Evolutionary conservation across 2,797 vertebrate species (phyloP).

Genomic region (Adelosebastes latens): DNA sequence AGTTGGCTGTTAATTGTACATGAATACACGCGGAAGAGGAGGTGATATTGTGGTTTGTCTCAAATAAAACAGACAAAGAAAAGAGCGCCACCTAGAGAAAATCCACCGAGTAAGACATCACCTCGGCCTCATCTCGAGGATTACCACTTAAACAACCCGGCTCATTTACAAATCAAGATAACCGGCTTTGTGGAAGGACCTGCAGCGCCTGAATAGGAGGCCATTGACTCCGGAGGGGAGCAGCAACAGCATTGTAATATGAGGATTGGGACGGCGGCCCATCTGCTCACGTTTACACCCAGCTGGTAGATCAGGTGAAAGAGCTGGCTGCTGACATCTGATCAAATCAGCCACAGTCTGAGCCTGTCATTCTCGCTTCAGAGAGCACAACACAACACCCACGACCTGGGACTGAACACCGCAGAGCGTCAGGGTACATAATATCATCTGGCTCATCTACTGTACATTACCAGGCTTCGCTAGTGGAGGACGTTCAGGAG

Average conservation of each 20-base stretch:
- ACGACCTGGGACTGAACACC: conserved; percentile 41
- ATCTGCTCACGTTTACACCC: conserved; percentile 84
- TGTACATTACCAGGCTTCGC: not conserved
- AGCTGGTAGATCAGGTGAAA: conserved; percentile 84
- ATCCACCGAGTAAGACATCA: conserved; percentile 24
- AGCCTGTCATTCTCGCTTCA: conserved; percentile 70
- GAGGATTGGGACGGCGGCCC: conserved; percentile 80
- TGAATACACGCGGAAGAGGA: not conserved
- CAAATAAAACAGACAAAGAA: not conserved
- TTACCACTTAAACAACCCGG: conserved; percentile 58
- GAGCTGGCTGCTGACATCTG: conserved; percentile 78
- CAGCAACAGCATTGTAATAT: conserved; percentile 77
- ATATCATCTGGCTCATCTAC: conserved; percentile 27
- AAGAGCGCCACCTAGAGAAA: conserved; percentile 30
- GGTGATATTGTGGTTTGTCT: not conserved
- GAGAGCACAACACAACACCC: conserved; percentile 65
- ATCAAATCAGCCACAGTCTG: conserved; percentile 77
- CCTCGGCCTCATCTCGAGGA: conserved; percentile 39
- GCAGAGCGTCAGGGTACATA: conserved; percentile 22
- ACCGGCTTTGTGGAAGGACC: conserved; percentile 47
- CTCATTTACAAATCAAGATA: conserved; percentile 67
- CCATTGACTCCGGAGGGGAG: conserved; percentile 47
- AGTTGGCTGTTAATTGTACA: conserved; percentile 44
- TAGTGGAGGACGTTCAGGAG: not conserved
- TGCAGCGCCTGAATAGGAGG: conserved; percentile 41